Evolutionary conservation across 2,888 invertebrate genomes (phyloP).

Genomic region (Trichacis sp.): DNA sequence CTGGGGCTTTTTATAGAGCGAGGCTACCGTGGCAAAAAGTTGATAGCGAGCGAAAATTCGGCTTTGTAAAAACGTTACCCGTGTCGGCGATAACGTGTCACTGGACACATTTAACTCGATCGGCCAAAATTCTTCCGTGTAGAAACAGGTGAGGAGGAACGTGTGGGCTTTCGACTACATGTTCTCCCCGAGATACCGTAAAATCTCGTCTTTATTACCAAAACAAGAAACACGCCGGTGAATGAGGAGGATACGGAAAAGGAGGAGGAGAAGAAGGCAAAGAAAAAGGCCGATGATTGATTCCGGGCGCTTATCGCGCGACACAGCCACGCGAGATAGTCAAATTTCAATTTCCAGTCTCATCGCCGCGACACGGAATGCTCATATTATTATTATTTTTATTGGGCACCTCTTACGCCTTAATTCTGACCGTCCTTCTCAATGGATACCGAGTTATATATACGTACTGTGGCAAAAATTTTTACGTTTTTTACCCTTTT

Average conservation of each 20-base stretch:
- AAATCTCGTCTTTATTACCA: slow-evolving; percentile 59
- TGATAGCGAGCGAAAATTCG: slow-evolving; percentile 42
- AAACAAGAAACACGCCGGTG: slow-evolving; percentile 5
- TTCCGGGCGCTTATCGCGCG: slow-evolving; percentile 50
- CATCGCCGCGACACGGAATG: slow-evolving; percentile 66
- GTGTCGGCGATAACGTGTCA: slow-evolving; percentile 49
- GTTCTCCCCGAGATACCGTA: slow-evolving; percentile 34
- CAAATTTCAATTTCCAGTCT: slow-evolving; percentile 48
- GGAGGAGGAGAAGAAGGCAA: slow-evolving; percentile 19
- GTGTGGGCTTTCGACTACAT: slow-evolving; percentile 10
- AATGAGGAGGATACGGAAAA: slow-evolving; percentile 32
- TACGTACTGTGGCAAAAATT: too few species aligned
- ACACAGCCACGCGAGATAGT: slow-evolving; percentile 53
- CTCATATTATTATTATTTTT: slow-evolving; percentile 68
- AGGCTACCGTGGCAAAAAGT: slow-evolving; percentile 3
- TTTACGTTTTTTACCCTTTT: too few species aligned
- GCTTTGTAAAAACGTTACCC: slow-evolving; percentile 44
- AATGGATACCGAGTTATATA: not conserved
- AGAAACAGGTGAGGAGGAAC: slow-evolving; percentile 15
- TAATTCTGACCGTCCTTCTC: not conserved
- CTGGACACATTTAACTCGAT: slow-evolving; percentile 43
- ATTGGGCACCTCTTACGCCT: slow-evolving; percentile 59
- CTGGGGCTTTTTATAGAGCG: not conserved
- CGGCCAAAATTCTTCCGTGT: slow-evolving; percentile 16
- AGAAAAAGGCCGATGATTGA: slow-evolving; percentile 46